Evolutionary conservation across 2,888 invertebrate species (phyloP).

Genomic region (Pteria penguin): DNA sequence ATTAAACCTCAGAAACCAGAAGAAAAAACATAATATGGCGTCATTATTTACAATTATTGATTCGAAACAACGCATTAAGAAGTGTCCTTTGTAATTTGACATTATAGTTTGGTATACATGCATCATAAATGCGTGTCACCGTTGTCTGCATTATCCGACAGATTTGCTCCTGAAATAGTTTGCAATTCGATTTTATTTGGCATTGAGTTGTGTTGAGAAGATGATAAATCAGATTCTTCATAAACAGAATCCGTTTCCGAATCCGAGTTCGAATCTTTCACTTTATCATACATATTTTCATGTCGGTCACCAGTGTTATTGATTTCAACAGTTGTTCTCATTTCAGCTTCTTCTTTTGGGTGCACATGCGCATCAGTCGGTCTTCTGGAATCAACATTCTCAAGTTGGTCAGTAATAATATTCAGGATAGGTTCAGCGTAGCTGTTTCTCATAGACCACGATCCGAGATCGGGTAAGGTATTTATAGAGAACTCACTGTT

Average conservation of each 20-base stretch:
- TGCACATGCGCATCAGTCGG: background rate
- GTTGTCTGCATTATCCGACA: too few relatives aligned
- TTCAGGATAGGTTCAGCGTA: slow-evolving; percentile 46
- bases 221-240: slow-evolving; percentile 11
- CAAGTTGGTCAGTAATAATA: slow-evolving; percentile 39
- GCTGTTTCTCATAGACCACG: slow-evolving; percentile 37
- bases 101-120: too few relatives aligned
- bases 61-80: too few relatives aligned
- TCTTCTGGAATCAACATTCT: background rate
- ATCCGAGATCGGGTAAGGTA: slow-evolving; percentile 34
- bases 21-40: too few relatives aligned
- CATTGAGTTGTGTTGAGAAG: background rate
- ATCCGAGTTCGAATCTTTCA: slow-evolving; percentile 9
- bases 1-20: too few relatives aligned
- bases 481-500: slow-evolving; percentile 41
- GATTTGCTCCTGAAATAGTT: too few relatives aligned
- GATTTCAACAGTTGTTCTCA: slow-evolving; percentile 7
- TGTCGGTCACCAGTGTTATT: background rate
- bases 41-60: too few relatives aligned
- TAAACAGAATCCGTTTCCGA: slow-evolving; percentile 25
- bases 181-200: too few relatives aligned
- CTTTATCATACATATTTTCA: slow-evolving; percentile 24
- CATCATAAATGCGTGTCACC: too few relatives aligned
- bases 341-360: background rate
- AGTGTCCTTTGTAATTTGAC: too few relatives aligned